These are phyloP conservation scores for Coelopa frigida DNA, from an alignment of 1,140 invertebrate species.

Conservation along the genomic window DNA sequence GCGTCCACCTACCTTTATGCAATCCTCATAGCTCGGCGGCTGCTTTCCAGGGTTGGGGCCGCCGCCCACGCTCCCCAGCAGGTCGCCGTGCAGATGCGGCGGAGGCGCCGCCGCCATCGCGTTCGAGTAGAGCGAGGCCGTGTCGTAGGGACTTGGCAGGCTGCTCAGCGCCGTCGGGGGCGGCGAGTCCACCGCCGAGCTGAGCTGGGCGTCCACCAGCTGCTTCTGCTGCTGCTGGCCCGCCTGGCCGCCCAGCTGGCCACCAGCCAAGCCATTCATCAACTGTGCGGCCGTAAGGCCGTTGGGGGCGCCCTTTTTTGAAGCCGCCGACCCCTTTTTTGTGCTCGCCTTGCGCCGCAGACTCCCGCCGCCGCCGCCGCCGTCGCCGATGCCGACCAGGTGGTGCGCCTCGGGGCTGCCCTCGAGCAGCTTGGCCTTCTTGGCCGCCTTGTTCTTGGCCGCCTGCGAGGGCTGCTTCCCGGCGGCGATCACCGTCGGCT, in stretches of 20 bases:
- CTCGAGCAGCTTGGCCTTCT: constrained; percentile 42
- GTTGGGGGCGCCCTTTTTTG: constrained; percentile 40
- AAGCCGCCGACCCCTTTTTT: constrained; percentile 60
- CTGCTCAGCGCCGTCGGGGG: constrained; percentile 47
- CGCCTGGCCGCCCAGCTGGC: constrained; percentile 10
- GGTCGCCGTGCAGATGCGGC: constrained; percentile 47
- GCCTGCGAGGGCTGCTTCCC: constrained; percentile 57
- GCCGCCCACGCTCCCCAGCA: constrained; percentile 52
- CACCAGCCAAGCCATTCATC: constrained; percentile 19
- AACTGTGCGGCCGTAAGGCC: constrained; percentile 30
- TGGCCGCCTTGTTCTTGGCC: constrained; percentile 49
- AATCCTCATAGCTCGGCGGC: constrained; percentile 82
- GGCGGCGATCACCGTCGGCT: constrained; percentile 70
- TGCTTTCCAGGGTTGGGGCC: constrained; percentile 57
- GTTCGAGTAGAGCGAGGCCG: constrained; percentile 70
- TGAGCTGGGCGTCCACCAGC: constrained; percentile 50
- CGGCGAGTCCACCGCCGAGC: constrained; percentile 57
- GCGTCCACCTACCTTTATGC: constrained; percentile 63
- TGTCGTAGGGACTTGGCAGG: constrained; percentile 70
- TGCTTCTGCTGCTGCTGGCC: constrained; percentile 11
- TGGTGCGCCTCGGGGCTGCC: constrained; percentile 52
- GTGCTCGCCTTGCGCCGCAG: constrained; percentile 65
- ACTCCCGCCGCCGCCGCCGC: constrained; percentile 41
- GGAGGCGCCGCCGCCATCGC: constrained; percentile 58
- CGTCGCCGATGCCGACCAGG: constrained; percentile 54